Conservation (phyloP, 2,113 vertebrate species). For the Myanophis thanlyinensis region DNA sequence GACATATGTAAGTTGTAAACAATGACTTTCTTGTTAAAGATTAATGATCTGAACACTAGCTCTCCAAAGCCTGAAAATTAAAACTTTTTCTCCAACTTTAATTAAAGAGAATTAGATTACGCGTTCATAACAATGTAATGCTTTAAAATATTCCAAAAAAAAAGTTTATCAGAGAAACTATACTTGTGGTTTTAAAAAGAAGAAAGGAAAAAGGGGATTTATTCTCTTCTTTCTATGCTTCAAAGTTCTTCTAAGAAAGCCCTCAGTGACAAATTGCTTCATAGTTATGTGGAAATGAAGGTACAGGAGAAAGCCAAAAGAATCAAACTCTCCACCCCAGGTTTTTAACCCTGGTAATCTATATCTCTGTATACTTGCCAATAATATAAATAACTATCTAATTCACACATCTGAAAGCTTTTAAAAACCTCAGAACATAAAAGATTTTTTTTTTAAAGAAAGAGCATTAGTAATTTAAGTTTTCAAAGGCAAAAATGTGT, state of each 20-base stretch:
- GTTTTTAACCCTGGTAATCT: slow-evolving; percentile 12
- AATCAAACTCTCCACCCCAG: not conserved
- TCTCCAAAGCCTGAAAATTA: not conserved
- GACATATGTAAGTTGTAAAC: not conserved
- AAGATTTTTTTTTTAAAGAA: slow-evolving; percentile 4
- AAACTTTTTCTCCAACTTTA: not conserved
- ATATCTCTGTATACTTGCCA: slow-evolving; percentile 11
- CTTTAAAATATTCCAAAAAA: not conserved
- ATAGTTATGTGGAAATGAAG: slow-evolving; percentile 1
- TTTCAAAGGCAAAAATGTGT: slow-evolving; percentile 23
- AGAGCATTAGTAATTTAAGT: not conserved
- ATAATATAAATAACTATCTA: slow-evolving; percentile 10
- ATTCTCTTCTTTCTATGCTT: not conserved
- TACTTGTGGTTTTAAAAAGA: not conserved
- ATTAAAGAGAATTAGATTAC: slow-evolving; percentile 14
- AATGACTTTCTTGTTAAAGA: not conserved
- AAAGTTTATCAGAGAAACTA: not conserved
- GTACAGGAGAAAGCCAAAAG: not conserved
- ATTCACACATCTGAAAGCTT: slow-evolving; percentile 30
- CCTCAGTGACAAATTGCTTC: not conserved
- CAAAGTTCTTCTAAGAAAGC: slow-evolving; percentile 11
- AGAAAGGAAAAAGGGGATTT: not conserved
- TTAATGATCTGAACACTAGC: not conserved
- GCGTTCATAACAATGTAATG: not conserved
- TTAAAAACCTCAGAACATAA: slow-evolving; percentile 19